Base-by-base conservation (phyloP, 2,888 invertebrate genomes). In the Zaprionus bogoriensis region DNA sequence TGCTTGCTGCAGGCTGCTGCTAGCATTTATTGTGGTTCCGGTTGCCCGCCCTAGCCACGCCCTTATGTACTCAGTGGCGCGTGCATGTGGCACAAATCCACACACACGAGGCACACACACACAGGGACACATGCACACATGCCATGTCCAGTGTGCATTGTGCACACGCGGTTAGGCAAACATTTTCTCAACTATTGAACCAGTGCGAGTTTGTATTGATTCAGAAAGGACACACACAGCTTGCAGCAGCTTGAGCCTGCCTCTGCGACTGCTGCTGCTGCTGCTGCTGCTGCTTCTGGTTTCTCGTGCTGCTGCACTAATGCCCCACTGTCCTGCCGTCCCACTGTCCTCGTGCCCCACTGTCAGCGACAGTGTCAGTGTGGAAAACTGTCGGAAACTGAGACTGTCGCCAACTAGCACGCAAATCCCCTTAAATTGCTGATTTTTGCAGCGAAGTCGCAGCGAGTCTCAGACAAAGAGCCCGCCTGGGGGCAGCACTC, bases 161-260 rank as follows among this genome's bases (percentile, higher is more conserved):
- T 76, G 69, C 65, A 57, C 65, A 76, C 76, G 83, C 74, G 84
- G 80, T 83, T 86, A 67, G 69, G 58, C 86, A 83, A 86, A 83
- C 82, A 80, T 83, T 83, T 86, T 86, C 70, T 69, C 86, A 82
- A 77, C 83, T 68, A 82, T 86, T 86, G 83, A 82, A 83, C 83
- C 80, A 77, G 71, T 82, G 77, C 86, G 59, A 75, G 68, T 74
- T 82, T 77, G 80, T 79, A 82, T 83, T 82, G 83, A 79, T 80
- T 73, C 62, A 71, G 67, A 67, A 12, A 64, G 41, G 45, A 55
- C 69, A 58, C 47, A 30, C 52, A 66, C 66, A 67, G 57, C 75
- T 63, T 53, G 54, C 59, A 68, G 32, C 58, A 27, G 51, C 57
- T 42, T 28, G n/a, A 45, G 32, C 32, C 32, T 32, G 32, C 17